Evolutionary conservation across 1,140 invertebrate species (phyloP), one percentile per base, ranked within the genome.

Genomic region (Hestina assimilis): DNA sequence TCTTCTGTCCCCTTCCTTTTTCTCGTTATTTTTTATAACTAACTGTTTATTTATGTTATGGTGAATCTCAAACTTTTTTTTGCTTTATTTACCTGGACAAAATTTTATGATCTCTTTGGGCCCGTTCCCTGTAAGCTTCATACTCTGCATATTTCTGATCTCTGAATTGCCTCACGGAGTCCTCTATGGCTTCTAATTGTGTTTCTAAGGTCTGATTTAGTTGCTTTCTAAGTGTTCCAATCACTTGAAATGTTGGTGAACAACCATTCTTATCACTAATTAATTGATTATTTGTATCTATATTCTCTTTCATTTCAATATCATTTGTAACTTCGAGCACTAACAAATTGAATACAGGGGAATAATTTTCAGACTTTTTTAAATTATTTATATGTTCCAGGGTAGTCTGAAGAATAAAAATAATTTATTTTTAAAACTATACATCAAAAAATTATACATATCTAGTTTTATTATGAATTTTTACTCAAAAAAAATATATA

Each of bases 141-240:
- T 81, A 89, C 23, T 89, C 87, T 24, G 79, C 81, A 78, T 85
- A 88, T 66, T 89, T 89, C 51, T 87, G 81, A 54, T 89, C 89
- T 68, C 78, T 75, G 61, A 85, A 89, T 33, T 88, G 79, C 42
- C 83, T 74, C 1, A 89, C 79, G n/a, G 78, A 72, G 52, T 89
- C 89, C 40, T 89, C 85, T 20, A 89, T 71, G 3, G 75, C 77
- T 53, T 89, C 86, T 9, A 87, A 62, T 50, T 86, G 72, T 23
- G 78, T 75, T 55, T 88, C 69, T 38, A 89, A 55, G 1, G 74
- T 87, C 55, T 83, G 74, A 33, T 75, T 80, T 17, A 89, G 66
- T 50, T 86, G 82, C 55, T 86, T 85, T 28, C 66, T 83, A 7
- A 89, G 69, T n/a, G 70, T 72, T 9, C 82, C 81, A 38, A 83